phyloP scores from a whole-genome alignment of 2,888 invertebrate genomes.

The Lepidocyrtinus sp. region DNA sequence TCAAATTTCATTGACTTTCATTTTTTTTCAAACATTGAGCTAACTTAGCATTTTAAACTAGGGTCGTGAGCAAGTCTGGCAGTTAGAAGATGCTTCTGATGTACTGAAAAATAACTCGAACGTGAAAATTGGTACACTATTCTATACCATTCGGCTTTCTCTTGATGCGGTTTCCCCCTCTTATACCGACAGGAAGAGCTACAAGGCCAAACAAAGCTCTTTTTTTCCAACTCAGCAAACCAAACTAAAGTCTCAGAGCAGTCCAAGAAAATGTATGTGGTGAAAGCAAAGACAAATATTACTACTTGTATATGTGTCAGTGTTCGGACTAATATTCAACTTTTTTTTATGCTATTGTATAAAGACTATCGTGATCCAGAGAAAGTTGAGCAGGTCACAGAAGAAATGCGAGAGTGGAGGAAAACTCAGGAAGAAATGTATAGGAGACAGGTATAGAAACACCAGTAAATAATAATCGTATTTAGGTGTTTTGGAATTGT shows the following conservation, averaged over 20 bases:
- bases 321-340: no score
- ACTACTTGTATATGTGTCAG: no score
- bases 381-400: neutral
- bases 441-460: slow-evolving; percentile 47
- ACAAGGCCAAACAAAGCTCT: neutral
- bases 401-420: slow-evolving; percentile 46
- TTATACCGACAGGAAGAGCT: neutral
- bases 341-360: neutral
- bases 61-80: slow-evolving; percentile 28
- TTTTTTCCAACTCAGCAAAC: slow-evolving; percentile 30
- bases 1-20: neutral
- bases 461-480: neutral
- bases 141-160: slow-evolving; percentile 19
- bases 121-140: slow-evolving; percentile 36
- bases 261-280: neutral
- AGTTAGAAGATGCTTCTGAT: slow-evolving; percentile 34
- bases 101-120: slow-evolving; percentile 35
- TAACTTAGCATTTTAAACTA: neutral
- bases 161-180: neutral
- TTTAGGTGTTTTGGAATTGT: slow-evolving; percentile 8
- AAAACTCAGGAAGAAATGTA: slow-evolving; percentile 41
- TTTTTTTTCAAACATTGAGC: neutral
- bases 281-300: neutral
- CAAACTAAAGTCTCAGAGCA: neutral
- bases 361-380: slow-evolving; percentile 12